Conservation (phyloP, 2,888 invertebrate genomes). For the Spisula subtruncata region DNA sequence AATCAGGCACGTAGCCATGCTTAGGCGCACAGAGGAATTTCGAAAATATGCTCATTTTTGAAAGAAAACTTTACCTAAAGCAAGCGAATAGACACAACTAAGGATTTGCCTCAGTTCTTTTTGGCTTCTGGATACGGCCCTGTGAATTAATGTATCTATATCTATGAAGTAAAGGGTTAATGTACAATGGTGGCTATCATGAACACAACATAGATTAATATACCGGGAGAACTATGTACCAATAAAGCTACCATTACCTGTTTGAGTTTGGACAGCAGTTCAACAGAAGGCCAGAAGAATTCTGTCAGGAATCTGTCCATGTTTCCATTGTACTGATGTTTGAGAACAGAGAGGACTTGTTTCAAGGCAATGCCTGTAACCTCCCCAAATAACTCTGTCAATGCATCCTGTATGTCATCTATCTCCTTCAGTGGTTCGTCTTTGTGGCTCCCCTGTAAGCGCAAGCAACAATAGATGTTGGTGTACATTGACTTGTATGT, state of each 20-base stretch:
- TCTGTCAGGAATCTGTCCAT: slow-evolving; percentile 69
- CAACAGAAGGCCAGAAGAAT: slow-evolving; percentile 73
- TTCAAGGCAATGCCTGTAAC: slow-evolving; percentile 63
- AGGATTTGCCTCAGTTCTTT: too few relatives aligned
- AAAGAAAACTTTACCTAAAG: too few relatives aligned
- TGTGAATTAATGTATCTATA: too few relatives aligned
- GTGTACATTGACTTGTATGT: background rate
- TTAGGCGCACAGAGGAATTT: too few relatives aligned
- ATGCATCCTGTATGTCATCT: slow-evolving; percentile 59
- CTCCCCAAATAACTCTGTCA: slow-evolving; percentile 72
- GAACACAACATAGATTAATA: too few relatives aligned
- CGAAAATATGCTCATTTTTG: too few relatives aligned
- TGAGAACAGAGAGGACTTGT: slow-evolving; percentile 69
- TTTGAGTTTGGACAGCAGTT: slow-evolving; percentile 67
- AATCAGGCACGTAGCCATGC: too few relatives aligned
- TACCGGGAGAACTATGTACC: too few relatives aligned
- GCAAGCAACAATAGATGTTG: background rate
- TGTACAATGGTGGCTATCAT: too few relatives aligned
- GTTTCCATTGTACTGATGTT: slow-evolving; percentile 69
- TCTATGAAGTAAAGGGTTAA: too few relatives aligned
- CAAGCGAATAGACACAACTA: too few relatives aligned
- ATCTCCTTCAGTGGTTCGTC: slow-evolving; percentile 14
- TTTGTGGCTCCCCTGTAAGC: slow-evolving; percentile 17
- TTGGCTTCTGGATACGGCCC: too few relatives aligned
- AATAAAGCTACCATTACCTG: slow-evolving; percentile 57